Percentiles rank a stretch among this genome's conserved stretches.
Conservation (phyloP, 92 coral and sea anemone species). For the Epizoanthus stellaris region DNA sequence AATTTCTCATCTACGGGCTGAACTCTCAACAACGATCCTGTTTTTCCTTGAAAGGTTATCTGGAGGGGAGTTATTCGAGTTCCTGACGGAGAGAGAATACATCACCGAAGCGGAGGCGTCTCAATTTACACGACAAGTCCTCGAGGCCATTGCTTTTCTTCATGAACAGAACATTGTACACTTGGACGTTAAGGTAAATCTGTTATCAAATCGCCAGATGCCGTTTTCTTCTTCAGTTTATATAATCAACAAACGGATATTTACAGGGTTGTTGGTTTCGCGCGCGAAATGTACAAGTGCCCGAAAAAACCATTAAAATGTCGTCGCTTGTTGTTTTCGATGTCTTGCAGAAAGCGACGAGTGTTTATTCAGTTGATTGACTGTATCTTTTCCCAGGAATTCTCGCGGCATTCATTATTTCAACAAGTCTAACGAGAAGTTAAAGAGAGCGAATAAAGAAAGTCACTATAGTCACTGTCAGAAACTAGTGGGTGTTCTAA, state of each 20-base stretch:
- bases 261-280: slow-evolving; percentile 2
- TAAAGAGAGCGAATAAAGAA: background rate
- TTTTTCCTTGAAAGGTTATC: slow-evolving; percentile 65
- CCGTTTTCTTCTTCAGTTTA: too few species aligned
- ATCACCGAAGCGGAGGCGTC: slow-evolving; percentile 92
- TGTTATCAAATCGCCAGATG: background rate
- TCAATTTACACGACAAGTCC: slow-evolving; percentile 82
- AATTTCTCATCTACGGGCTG: background rate
- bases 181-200: slow-evolving; percentile 85
- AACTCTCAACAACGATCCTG: background rate
- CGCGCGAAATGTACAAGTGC: background rate
- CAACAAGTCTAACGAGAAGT: background rate
- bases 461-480: too few species aligned
- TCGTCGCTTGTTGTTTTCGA: background rate
- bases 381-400: background rate
- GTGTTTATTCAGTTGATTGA: background rate
- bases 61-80: slow-evolving; percentile 96
- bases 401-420: background rate
- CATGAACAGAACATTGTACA: slow-evolving; percentile 84
- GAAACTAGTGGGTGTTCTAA: too few species aligned
- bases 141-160: slow-evolving; percentile 78
- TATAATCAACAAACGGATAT: too few species aligned
- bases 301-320: background rate
- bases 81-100: slow-evolving; percentile 84
- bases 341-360: background rate